phyloP scores from a whole-genome alignment of 1,140 invertebrate genomes.

The Drosophila mojavensis region DNA sequence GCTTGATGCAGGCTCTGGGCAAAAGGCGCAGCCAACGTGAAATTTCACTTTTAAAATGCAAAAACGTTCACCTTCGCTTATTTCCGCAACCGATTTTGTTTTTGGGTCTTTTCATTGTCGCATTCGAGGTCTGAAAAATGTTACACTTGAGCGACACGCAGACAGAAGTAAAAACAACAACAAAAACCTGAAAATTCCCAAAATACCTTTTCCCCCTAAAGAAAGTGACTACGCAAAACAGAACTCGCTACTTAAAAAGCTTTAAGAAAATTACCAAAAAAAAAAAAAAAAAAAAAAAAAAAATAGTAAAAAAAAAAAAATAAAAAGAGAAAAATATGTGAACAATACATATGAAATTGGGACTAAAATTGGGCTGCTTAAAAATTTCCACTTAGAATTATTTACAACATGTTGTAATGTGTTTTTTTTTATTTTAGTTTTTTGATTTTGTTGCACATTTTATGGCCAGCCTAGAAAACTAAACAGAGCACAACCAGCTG shows the following conservation, averaged over 20 bases:
- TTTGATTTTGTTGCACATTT: conserved; percentile 28
- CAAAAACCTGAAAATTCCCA: conserved; percentile 26
- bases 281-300: conserved; percentile 15
- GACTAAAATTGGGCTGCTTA: conserved; percentile 24
- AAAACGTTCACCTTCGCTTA: conserved; percentile 82
- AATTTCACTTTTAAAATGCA: conserved; percentile 82
- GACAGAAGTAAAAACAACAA: conserved; percentile 20
- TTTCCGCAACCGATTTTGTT: conserved; percentile 64
- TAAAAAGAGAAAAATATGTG: conserved; percentile 11
- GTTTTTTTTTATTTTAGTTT: conserved; percentile 43
- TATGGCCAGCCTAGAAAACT: conserved; percentile 63
- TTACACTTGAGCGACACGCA: conserved; percentile 57
- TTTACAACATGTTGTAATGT: conserved; percentile 76
- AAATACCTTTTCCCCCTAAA: conserved; percentile 42
- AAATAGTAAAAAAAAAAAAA: conserved; percentile 19
- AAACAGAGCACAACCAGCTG: conserved; percentile 76
- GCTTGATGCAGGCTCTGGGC: conserved; percentile 1
- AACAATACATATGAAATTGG: conserved; percentile 13
- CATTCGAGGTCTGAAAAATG: conserved; percentile 52
- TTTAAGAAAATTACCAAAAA: conserved; percentile 51
- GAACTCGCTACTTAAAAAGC: conserved; percentile 63
- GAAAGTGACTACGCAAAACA: conserved; percentile 58
- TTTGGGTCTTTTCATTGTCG: conserved; percentile 71
- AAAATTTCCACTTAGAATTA: conserved; percentile 76
- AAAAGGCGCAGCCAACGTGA: conserved; percentile 31